Evolutionary conservation across 2,888 invertebrate species (phyloP), one percentile per base, ranked within the genome.

Genomic region (Anaspis maculata): DNA sequence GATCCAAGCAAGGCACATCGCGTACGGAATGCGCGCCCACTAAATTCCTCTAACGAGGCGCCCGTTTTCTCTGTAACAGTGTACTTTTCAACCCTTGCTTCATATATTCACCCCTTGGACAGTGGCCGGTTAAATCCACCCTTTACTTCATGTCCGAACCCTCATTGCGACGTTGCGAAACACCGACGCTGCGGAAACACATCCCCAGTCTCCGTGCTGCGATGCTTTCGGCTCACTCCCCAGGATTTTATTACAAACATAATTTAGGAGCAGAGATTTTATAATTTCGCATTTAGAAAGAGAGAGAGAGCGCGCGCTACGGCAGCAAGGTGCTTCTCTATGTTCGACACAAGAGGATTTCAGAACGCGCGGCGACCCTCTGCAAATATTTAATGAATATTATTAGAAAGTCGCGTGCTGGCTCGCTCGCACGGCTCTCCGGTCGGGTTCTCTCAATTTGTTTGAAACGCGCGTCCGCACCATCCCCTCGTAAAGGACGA

Each of bases 91-190:
- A 61, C 63, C 61, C 59, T 62, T 57, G 58, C 59, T 58, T 62
- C 60, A 61, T 61, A 59, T 60, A 63, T 62, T 60, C 61, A 57
- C 61, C 60, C 62, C 31, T 54, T 52, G 62, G 62, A 62, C 62
- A 62, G 57, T 62, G 62, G 61, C 61, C 60, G 57, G 55, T 54
- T 57, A 57, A 56, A 59, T 54, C 57, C 57, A 57, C 58, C 58
- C 58, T 53, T 56, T 52, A 42, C 47, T 48, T 50, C 43, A 39
- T 35, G 45, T 46, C 41, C 47, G 42, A 25, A 46, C 45, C 50
- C 51, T 48, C 33, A 52, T 54, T 49, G 36, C 39, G 27, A 35
- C 39, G 39, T 30, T 28, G 39, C 39, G 34, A 39, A n/a, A n/a
- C n/a, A n/a, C n/a, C n/a, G n/a, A n/a, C n/a, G n/a, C n/a, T n/a